Base-by-base conservation (phyloP, 1,140 invertebrate genomes). In the Caenorhabditis briggsae region DNA sequence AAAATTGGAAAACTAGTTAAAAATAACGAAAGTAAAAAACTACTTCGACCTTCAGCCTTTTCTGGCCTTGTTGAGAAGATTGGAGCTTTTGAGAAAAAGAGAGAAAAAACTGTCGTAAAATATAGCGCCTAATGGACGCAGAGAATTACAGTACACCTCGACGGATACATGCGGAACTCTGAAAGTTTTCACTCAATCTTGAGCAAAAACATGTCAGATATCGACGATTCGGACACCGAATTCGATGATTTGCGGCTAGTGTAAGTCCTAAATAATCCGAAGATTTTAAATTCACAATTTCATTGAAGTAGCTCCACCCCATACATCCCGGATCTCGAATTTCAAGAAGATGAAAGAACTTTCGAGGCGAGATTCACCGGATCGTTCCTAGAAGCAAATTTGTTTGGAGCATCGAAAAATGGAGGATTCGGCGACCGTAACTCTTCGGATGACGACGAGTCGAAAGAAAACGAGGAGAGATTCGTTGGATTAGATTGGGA, bases 401-500 rank as follows among this genome's bases (percentile, higher is more conserved):
- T 46, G 18, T 43, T 70, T 46, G 64, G 33, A 23, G 18, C 20
- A 11, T 14, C 11, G 12, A 41, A 41, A 65, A 50, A 78, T 50
- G n/a, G 14, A 0, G 70, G 20, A 23, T 78, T 50, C 11, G 70
- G 70, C 5, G 46, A 43, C 8, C 33, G 25, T 5, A 25, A 5
- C 2, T 18, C 11, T 11, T 61, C 59, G 20, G 59, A 61, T 11
- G 9, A 25, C 20, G 20, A 33, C 50, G 50, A 53, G 9, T 53
- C 20, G n/a, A 9, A n/a, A 78, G 14, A 43, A 3, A 5, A 11
- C 6, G 41, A 18, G 12, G 41, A 70, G 64, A 18, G 46, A n/a
- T 70, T 46, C 16, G 64, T 46, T 5, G 70, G 43, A 7, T 14
- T 78, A 7, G 46, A 78, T 53, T 78, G 70, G 70, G 46, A 78